A percentile compares a stretch with the other conserved stretches of the same genome.
Evolutionary conservation across 2,888 invertebrate genomes (phyloP).

Genomic region (Monoplex corrugatus): DNA sequence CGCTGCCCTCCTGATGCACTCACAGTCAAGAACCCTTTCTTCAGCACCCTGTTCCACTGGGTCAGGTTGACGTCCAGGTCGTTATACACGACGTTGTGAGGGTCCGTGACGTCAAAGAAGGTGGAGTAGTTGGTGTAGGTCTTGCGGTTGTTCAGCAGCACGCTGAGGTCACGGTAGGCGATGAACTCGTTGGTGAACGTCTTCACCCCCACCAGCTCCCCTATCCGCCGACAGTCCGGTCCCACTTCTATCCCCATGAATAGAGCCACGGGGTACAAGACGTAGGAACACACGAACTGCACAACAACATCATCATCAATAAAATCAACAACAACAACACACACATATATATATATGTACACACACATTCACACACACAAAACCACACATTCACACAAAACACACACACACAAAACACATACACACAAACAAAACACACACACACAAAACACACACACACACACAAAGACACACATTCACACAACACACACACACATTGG

Average conservation of each 20-base stretch:
- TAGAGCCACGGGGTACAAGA: constrained; percentile 94
- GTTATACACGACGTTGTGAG: neutral
- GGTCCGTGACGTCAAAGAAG: neutral
- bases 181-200: constrained; percentile 96
- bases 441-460: too few species aligned
- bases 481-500: too few species aligned
- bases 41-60: constrained; percentile 28
- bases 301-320: too few species aligned
- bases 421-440: too few species aligned
- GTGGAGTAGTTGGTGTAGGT: constrained; percentile 19
- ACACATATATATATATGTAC: too few species aligned
- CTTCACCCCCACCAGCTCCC: constrained; percentile 92
- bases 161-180: constrained; percentile 85
- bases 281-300: constrained; percentile 87
- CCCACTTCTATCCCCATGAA: constrained; percentile 87
- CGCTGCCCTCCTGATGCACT: too few species aligned
- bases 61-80: constrained; percentile 27
- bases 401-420: too few species aligned
- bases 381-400: too few species aligned
- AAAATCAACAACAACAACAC: too few species aligned
- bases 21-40: constrained; percentile 32
- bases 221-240: constrained; percentile 89
- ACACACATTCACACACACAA: too few species aligned
- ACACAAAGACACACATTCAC: too few species aligned
- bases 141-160: constrained; percentile 36